Percentiles rank a stretch among this genome's conserved stretches.
phyloP scores from a whole-genome alignment of 2,888 invertebrate species.

The Nephrotoma flavescens region DNA sequence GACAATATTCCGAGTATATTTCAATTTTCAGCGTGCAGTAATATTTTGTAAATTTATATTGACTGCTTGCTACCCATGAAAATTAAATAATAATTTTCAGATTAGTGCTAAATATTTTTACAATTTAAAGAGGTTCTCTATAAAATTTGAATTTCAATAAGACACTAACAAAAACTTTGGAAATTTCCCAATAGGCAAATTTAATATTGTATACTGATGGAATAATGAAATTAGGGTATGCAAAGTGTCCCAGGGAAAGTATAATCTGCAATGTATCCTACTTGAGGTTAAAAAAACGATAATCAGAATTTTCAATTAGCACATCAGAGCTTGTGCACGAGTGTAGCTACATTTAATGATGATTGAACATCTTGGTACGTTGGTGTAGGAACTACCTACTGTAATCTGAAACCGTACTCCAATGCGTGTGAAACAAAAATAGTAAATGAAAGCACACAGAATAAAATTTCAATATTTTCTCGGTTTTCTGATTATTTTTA shows the following conservation, averaged over 20 bases:
- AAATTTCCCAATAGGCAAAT: not conserved
- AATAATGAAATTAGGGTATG: not conserved
- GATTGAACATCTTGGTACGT: not conserved
- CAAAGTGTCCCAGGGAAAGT: not conserved
- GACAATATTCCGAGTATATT: not conserved
- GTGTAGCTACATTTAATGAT: not conserved
- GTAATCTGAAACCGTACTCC: not conserved
- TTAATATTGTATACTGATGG: not conserved
- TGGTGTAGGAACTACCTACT: not conserved
- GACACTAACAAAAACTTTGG: not conserved
- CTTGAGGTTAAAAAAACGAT: not conserved
- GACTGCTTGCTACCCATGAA: too few species aligned
- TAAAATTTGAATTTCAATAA: too few species aligned
- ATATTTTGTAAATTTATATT: too few species aligned
- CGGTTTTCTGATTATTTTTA: not conserved
- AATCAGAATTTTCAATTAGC: not conserved
- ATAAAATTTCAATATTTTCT: not conserved
- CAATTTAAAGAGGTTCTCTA: too few species aligned
- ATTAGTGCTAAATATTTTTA: too few species aligned
- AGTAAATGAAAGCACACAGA: not conserved
- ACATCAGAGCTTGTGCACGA: not conserved
- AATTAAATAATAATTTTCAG: too few species aligned
- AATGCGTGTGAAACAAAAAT: not conserved
- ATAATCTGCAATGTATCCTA: not conserved
- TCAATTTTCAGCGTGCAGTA: too few species aligned